Percentiles rank a stretch among this genome's conserved stretches.
These are phyloP conservation scores for Meloidogyne exigua DNA, from an alignment of 1,140 invertebrate genomes.

Conservation along the genomic window DNA sequence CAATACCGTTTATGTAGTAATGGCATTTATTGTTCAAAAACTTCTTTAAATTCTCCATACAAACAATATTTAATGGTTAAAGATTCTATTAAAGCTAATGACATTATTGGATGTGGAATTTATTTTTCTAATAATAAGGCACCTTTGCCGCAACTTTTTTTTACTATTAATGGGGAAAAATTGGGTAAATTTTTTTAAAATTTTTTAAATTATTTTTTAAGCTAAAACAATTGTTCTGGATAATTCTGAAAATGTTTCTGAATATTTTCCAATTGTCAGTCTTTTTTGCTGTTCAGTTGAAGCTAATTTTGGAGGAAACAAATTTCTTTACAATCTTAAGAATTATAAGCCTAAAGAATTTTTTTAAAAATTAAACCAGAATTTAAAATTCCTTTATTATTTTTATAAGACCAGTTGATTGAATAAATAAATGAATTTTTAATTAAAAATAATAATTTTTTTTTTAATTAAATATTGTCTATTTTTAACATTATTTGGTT, in stretches of 20 bases:
- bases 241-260: background rate
- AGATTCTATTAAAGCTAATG: background rate
- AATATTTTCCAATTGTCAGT: background rate
- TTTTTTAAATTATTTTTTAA: background rate
- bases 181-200: background rate
- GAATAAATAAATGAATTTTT: too few species aligned
- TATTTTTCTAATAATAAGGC: background rate
- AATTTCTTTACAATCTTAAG: background rate
- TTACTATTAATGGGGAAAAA: background rate
- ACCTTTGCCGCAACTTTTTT: background rate
- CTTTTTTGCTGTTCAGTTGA: constrained; percentile 5
- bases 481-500: too few species aligned
- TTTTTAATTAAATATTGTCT: too few species aligned
- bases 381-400: too few species aligned
- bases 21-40: background rate
- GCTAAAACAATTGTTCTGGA: background rate
- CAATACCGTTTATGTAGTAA: background rate
- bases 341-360: background rate
- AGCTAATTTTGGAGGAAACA: background rate
- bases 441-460: too few species aligned
- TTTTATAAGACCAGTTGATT: too few species aligned
- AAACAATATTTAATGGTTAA: background rate
- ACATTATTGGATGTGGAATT: background rate
- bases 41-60: background rate
- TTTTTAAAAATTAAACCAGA: background rate